A percentile compares a stretch with the other conserved stretches of the same genome.
These are phyloP conservation scores for Pogonocherus hispidulus DNA, from an alignment of 2,888 invertebrate genomes.

Conservation along the genomic window DNA sequence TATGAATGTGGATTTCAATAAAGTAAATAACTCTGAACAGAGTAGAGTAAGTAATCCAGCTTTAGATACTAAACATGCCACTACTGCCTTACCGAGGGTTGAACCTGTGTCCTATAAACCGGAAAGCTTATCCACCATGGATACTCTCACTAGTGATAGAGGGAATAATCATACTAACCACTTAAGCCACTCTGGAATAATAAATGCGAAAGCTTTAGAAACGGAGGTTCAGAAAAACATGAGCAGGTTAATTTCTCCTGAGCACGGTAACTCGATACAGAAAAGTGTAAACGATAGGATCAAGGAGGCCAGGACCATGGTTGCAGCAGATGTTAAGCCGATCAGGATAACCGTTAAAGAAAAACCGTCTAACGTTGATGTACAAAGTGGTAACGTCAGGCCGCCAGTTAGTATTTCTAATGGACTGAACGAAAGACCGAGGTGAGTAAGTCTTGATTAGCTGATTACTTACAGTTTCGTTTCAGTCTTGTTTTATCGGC, in stretches of 20 bases:
- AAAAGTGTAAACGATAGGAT: slow-evolving; percentile 61
- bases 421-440: slow-evolving; percentile 62
- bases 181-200: slow-evolving; percentile 52
- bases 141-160: neutral
- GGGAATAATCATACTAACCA: slow-evolving; percentile 51
- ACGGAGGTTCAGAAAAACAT: slow-evolving; percentile 60
- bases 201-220: slow-evolving; percentile 56
- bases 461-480: slow-evolving; percentile 9
- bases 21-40: neutral
- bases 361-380: slow-evolving; percentile 64
- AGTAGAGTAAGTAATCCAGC: slow-evolving; percentile 44
- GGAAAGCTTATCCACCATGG: neutral
- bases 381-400: slow-evolving; percentile 67
- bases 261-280: slow-evolving; percentile 52
- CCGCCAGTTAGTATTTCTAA: slow-evolving; percentile 61
- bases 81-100: slow-evolving; percentile 51
- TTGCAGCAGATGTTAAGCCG: slow-evolving; percentile 66
- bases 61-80: slow-evolving; percentile 52
- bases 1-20: neutral
- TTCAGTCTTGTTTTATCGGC: slow-evolving; percentile 35
- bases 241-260: slow-evolving; percentile 57
- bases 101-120: slow-evolving; percentile 37
- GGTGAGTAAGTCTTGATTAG: slow-evolving; percentile 59
- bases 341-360: slow-evolving; percentile 67
- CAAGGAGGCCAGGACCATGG: slow-evolving; percentile 62